These are phyloP conservation scores for Cyrtonyx montezumae DNA, from an alignment of 2,113 vertebrate genomes.

Conservation along the genomic window DNA sequence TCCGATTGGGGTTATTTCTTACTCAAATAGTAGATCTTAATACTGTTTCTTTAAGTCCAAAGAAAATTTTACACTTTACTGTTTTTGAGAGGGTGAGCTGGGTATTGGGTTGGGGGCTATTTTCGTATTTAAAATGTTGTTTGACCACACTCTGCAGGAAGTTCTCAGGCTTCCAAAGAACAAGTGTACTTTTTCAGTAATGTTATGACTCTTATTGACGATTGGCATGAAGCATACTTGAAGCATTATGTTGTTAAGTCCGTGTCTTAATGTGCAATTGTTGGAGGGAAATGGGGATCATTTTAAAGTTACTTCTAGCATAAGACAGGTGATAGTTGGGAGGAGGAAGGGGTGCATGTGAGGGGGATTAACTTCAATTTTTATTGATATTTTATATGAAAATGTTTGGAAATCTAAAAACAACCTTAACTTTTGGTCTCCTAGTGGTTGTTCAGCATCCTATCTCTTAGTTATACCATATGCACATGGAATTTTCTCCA, in stretches of 20 bases:
- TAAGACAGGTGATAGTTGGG: conserved; percentile 27
- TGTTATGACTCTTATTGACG: conserved; percentile 77
- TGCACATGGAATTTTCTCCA: conserved; percentile 53
- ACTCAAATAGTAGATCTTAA: conserved; percentile 71
- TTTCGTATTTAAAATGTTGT: conserved; percentile 66
- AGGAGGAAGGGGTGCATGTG: conserved; percentile 21
- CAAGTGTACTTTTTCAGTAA: conserved; percentile 82
- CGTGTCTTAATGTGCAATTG: conserved; percentile 79
- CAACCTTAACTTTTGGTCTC: conserved; percentile 64
- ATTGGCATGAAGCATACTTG: conserved; percentile 80
- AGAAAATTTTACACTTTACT: conserved; percentile 76
- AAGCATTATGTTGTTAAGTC: conserved; percentile 75
- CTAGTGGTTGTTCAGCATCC: conserved; percentile 67
- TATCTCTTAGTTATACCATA: conserved; percentile 63
- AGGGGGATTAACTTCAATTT: conserved; percentile 70
- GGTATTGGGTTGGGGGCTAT: not conserved
- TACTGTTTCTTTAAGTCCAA: conserved; percentile 82
- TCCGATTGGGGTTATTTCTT: conserved; percentile 73
- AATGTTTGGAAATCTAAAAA: conserved; percentile 73
- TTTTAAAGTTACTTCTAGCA: conserved; percentile 62
- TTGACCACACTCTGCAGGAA: conserved; percentile 75
- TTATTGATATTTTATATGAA: conserved; percentile 76
- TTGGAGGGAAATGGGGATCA: conserved; percentile 27
- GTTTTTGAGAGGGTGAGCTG: not conserved
- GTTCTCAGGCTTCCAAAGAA: conserved; percentile 70